Evolutionary conservation across 2,113 vertebrate genomes (phyloP), one percentile per base, ranked within the genome.

Genomic region (Corythornis madagascariensis): DNA sequence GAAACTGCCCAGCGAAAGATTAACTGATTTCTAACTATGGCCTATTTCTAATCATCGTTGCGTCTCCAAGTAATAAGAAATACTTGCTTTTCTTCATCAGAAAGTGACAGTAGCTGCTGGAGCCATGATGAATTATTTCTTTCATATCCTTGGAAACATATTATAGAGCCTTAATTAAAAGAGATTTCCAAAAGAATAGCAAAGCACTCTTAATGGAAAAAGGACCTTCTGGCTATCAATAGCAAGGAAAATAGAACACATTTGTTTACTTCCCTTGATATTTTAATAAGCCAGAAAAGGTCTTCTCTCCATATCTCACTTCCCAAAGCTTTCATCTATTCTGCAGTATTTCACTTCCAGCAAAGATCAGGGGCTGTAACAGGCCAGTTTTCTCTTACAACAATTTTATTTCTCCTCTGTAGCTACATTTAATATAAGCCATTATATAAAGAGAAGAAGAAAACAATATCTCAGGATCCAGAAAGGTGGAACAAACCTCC

Each of bases 91-190:
- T 73, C 83, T 83, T 92, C 83, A 65, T 92, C 83, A 84, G 77
- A 85, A 88, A 79, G 45, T 43, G 88, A 84, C 29, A 78, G 85
- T 53, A 70, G 50, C 64, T 93, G 55, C 66, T 90, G 66, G 45
- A 93, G 59, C 50, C 66, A 75, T 18, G 24, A 59, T 89, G 83
- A 90, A 89, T 94, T 82, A 84, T 61, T 95, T 90, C 86, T 92
- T 90, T 95, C 92, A 94, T 92, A 90, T 86, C 90, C 92, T 86
- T 94, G 83, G 81, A 95, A 95, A 92, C 86, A 76, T 90, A 88
- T 76, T 88, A 79, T 93, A 94, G 66, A 88, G 50, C 61, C 77
- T 94, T 96, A 96, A 96, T 93, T 94, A 94, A 93, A 95, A 86
- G 89, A 87, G 45, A 92, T 82, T 67, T 96, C 81, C 10, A 8